Base-by-base conservation (phyloP, 1,140 invertebrate genomes). In the Camponotus pennsylvanicus region DNA sequence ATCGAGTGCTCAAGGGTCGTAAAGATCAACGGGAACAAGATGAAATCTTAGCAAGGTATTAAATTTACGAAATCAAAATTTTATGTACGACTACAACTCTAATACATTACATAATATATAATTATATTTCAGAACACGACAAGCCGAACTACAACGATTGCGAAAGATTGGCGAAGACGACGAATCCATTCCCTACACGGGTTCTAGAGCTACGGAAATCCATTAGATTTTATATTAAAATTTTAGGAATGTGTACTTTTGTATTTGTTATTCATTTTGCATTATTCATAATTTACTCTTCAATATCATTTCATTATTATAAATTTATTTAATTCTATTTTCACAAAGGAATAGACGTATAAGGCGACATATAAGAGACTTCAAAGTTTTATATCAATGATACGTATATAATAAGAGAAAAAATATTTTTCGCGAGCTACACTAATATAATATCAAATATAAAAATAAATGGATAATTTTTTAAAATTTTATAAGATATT, bases 1-100 rank as follows among this genome's bases (percentile, higher is more conserved):
- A 96, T 94, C 96, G 96, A 93, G 96, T 96, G 94, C 95, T 97
- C 86, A 95, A 96, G 88, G 94, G 93, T 61, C 95, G 94, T 40
- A 96, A 95, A 91, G 92, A 95, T 21, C 94, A 96, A 52, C 94
- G 96, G 66, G 95, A 96, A 61, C 94, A 95, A 15, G 96, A 97
- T 0, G 88, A 92, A 49, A 49, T 85, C 13, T 71, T 92, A 34
- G 64, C 87, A 21, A 94, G 94, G 95, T 95, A 21, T 5, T 1
- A 61, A 83, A 27, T 27, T 61, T 63, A 45, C n/a, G n/a, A 9
- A 13, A 52, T 75, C 13, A 52, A 73, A 42, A 69, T n/a, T 66
- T 73, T 13, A 57, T 40, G n/a, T 21, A 27, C 27, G 15, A 66
- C 42, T 27, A 18, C 9, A 32, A 66, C 3, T 52, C 32, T 66